Base-by-base conservation (phyloP, 2,888 invertebrate species). In the Lissocephala sabroskyi region DNA sequence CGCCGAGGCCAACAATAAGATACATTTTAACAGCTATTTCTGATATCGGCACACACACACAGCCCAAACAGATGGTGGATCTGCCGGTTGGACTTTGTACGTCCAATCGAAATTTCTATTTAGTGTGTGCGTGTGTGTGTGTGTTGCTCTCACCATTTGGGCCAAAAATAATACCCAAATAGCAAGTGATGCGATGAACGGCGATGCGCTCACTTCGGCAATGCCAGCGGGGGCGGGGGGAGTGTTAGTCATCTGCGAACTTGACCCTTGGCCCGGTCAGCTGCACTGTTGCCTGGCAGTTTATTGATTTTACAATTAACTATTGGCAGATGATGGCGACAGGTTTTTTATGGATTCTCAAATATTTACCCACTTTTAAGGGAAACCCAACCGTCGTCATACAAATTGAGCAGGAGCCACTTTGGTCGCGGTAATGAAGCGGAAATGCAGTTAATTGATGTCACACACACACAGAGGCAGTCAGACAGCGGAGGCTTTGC, bases 81-180 rank as follows among this genome's bases (percentile, higher is more conserved):
- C 10, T 9, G 35, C 10, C 35, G 7, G 23, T 58, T 65, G 74
- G 74, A 68, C 74, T 68, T 68, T 68, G 74, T 52, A 62, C 70
- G 41, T 59, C 43, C 30, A 32, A 16, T 19, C 32, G 61, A 68
- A 73, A 73, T 68, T 65, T 74, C 70, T 65, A 73, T 65, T 55
- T 56, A 51, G 48, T 58, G 63, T 60, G 62, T 60, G 39, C 33
- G 52, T 55, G 53, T 50, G 48, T 58, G 63, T 60, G 62, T 60
- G 39, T 36, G 52, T 35, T 56, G 49, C 35, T 35, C 35, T 35
- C 35, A 16, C 35, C 10, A 35, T 35, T 35, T 35, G 13, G n/a
- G n/a, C n/a, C n/a, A n/a, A n/a, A n/a, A n/a, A n/a, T n/a, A n/a
- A n/a, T n/a, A n/a, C n/a, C n/a, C n/a, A n/a, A n/a, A n/a, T n/a